Conservation (phyloP, 2,888 invertebrate genomes). For the Rhamphomyia laevipes region DNA sequence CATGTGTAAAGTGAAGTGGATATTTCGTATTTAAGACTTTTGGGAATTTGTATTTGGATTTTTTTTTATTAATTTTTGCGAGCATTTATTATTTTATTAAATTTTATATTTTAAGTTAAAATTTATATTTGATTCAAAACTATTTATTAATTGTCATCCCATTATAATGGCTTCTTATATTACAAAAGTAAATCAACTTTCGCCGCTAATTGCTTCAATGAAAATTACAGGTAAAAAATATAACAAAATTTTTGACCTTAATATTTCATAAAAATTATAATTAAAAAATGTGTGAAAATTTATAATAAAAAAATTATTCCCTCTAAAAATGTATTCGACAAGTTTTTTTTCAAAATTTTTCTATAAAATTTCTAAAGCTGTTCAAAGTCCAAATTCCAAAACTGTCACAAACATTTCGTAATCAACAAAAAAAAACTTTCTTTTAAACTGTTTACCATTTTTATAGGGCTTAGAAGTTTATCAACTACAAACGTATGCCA, state of each 20-base stretch:
- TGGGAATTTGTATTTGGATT: too few species aligned
- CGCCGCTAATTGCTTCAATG: background rate
- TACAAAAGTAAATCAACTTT: background rate
- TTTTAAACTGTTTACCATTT: background rate
- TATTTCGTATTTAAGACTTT: too few species aligned
- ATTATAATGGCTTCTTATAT: background rate
- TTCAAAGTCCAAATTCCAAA: background rate
- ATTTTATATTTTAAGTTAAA: too few species aligned
- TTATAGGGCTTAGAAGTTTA: constrained; percentile 16
- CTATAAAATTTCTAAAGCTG: background rate
- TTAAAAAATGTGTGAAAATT: background rate
- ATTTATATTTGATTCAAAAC: too few species aligned
- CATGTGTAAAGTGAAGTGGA: too few species aligned
- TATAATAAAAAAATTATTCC: too few species aligned
- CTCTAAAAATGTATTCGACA: background rate
- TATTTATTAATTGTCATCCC: too few species aligned
- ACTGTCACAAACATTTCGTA: background rate
- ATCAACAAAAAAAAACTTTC: background rate
- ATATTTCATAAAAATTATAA: background rate
- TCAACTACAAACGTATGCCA: constrained; percentile 15
- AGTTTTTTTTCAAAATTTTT: background rate
- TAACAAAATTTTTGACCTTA: background rate
- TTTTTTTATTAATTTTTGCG: too few species aligned
- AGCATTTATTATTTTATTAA: too few species aligned
- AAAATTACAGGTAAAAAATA: background rate